phyloP scores from a whole-genome alignment of 1,140 invertebrate genomes.

The Nilaparvata lugens region DNA sequence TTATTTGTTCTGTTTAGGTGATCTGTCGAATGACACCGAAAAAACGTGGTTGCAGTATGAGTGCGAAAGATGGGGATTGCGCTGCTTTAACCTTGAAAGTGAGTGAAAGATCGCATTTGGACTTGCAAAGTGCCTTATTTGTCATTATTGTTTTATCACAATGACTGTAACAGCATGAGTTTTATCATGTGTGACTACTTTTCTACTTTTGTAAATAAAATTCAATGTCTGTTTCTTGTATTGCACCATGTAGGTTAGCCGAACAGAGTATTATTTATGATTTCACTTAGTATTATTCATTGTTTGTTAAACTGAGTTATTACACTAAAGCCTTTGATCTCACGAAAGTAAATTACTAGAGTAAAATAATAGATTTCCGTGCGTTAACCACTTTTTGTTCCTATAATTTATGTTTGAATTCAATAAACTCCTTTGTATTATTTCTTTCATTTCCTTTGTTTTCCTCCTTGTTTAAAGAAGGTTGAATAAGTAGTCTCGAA shows the following conservation, averaged over 20 bases:
- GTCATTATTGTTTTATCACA: background rate
- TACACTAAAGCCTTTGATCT: too few relatives aligned
- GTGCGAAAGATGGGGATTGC: constrained; percentile 53
- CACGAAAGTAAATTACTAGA: too few relatives aligned
- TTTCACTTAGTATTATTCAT: too few relatives aligned
- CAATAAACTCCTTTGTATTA: too few relatives aligned
- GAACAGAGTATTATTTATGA: too few relatives aligned
- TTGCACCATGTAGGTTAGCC: background rate
- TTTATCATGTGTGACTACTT: background rate
- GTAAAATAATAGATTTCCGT: too few relatives aligned
- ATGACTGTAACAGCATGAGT: background rate
- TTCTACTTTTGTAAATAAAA: background rate
- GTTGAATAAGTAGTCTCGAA: too few relatives aligned
- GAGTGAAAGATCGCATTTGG: constrained; percentile 7
- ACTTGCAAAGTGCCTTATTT: background rate
- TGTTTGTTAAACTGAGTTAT: too few relatives aligned
- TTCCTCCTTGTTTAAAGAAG: too few relatives aligned
- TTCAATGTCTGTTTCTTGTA: background rate
- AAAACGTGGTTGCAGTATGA: constrained; percentile 82
- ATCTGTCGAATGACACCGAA: constrained; percentile 74
- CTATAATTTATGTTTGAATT: too few relatives aligned
- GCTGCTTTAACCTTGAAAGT: constrained; percentile 24
- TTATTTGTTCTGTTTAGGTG: constrained; percentile 46
- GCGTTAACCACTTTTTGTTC: too few relatives aligned
- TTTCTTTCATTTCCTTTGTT: too few relatives aligned